Evolutionary conservation across 2,797 vertebrate genomes (phyloP), one percentile per base, ranked within the genome.

Genomic region (Ataeniobius toweri): DNA sequence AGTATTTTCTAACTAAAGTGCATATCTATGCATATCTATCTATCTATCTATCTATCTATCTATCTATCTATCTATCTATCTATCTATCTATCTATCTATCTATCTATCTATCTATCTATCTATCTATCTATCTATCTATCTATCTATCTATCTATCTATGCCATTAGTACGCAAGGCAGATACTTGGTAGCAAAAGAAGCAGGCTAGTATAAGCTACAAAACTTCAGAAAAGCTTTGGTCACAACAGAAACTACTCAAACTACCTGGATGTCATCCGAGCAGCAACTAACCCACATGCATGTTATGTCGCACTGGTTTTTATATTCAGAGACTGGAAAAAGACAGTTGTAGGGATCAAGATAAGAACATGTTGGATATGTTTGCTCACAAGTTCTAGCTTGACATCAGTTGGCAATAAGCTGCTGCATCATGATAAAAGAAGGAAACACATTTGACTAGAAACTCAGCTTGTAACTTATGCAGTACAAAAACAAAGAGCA

Each of bases 401-500:
- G 5, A 55, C 14, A 22, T 51, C 13, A 41, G 44, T 58, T 22
- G 41, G 58, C 1, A 3, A n/a, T 26, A 72, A 75, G 56, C 61
- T 75, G 55, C 41, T 67, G 31, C 1, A 74, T 70, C 12, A 59
- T 71, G 3, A 1, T 41, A 12, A 6, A 56, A 46, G 24, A 39
- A 18, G n/a, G 22, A 48, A 31, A 83, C 36, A 71, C 68, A 59
- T 28, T 61, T 24, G 26, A 51, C 36, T 71, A 39, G 7, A 31
- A 28, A 18, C 56, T 28, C 18, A n/a, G 28, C 3, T 3, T 46
- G 18, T 48, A 69, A 75, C 56, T 63, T 72, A 68, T 79, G 31
- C 26, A 81, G 79, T 48, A 71, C 24, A 51, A 56, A 76, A 20
- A 22, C 24, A 69, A 56, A 28, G 0, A 71, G 39, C 76, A 76